Percentiles rank a stretch among this genome's conserved stretches.
These are phyloP conservation scores for Cremastinae sp. DNA, from an alignment of 2,888 invertebrate genomes.

Conservation along the genomic window DNA sequence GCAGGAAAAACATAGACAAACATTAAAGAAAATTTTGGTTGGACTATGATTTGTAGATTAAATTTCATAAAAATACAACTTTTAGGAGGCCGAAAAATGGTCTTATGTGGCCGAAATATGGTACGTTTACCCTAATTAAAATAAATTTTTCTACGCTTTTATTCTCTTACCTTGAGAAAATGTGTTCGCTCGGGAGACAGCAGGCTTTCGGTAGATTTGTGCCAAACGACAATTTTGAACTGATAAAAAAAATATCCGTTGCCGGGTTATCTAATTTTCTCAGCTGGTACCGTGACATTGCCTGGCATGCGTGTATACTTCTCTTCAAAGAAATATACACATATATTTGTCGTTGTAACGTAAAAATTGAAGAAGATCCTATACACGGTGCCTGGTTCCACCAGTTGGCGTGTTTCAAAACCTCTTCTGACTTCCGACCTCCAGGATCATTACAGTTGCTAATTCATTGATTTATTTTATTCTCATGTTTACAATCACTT, in stretches of 20 bases:
- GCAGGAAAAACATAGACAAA: no score
- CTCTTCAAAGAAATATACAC: conserved; percentile 49
- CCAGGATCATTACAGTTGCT: conserved; percentile 67
- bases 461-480: conserved; percentile 57
- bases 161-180: conserved; percentile 13
- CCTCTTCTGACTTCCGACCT: conserved; percentile 65
- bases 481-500: not conserved
- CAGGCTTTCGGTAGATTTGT: conserved; percentile 25
- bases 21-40: no score
- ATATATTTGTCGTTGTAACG: conserved; percentile 46
- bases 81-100: no score
- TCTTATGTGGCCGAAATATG: no score
- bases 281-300: conserved; percentile 51
- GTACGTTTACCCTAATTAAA: no score
- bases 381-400: conserved; percentile 72
- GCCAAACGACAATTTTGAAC: conserved; percentile 29
- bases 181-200: not conserved
- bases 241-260: conserved; percentile 7
- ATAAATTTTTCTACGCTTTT: no score
- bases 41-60: no score
- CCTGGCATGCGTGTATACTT: conserved; percentile 51
- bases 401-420: conserved; percentile 68
- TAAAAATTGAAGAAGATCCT: conserved; percentile 59
- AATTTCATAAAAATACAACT: no score
- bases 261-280: conserved; percentile 23